Evolutionary conservation across 2,113 vertebrate species (phyloP).

Genomic region (Pyrgilauda ruficollis): DNA sequence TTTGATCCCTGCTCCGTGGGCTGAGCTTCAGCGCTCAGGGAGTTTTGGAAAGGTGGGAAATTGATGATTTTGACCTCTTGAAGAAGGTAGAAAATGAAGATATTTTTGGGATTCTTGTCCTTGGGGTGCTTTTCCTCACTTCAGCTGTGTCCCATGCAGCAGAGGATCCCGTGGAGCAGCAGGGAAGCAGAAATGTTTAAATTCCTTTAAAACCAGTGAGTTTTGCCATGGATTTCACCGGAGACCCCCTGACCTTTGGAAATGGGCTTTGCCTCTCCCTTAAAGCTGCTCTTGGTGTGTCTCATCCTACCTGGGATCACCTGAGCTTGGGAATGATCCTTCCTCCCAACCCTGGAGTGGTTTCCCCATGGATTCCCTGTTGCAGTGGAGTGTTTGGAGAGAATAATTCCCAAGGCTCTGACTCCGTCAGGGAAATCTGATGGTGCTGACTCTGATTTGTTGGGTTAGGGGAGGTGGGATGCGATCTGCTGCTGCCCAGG

Average conservation of each 20-base stretch:
- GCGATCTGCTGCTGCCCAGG: background rate
- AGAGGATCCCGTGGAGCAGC: background rate
- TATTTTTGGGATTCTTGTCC: background rate
- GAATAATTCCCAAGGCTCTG: background rate
- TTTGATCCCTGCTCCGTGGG: background rate
- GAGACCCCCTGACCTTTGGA: background rate
- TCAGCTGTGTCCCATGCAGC: rapidly evolving
- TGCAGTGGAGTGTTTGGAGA: rapidly evolving
- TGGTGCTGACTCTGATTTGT: rapidly evolving
- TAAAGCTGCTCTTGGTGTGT: background rate
- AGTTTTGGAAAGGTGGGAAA: background rate
- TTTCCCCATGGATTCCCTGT: background rate
- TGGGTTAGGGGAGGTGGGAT: background rate
- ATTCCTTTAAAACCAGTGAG: background rate
- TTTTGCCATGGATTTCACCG: background rate
- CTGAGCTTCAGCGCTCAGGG: background rate
- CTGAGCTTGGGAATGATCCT: background rate
- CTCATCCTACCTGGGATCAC: background rate
- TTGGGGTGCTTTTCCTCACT: background rate
- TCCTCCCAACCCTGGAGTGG: rapidly evolving
- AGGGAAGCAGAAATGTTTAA: background rate
- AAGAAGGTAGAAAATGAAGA: background rate
- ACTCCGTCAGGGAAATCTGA: background rate
- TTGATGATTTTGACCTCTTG: background rate
- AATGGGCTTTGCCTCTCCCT: background rate